These are phyloP conservation scores for Echinops telfairi DNA, from an alignment of 2,113 vertebrate genomes.

Conservation along the genomic window DNA sequence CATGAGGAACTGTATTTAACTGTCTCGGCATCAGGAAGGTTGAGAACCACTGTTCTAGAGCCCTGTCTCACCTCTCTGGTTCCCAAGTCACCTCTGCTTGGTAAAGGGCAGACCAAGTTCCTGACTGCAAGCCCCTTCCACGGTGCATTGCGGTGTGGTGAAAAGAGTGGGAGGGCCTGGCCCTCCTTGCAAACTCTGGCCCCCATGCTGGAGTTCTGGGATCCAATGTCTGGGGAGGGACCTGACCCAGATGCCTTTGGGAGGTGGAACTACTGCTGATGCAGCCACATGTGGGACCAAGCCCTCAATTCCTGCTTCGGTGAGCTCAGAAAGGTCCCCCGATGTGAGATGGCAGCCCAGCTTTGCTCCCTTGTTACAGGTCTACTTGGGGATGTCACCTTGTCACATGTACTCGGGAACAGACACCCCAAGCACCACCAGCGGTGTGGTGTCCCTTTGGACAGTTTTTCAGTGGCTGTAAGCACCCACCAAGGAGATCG, in stretches of 20 bases:
- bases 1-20: too few relatives aligned
- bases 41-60: background rate
- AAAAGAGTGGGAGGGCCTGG: background rate
- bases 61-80: background rate
- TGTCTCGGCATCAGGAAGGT: too few relatives aligned
- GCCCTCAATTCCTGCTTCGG: too few relatives aligned
- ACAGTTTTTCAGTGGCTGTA: background rate
- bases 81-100: background rate
- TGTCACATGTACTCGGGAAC: background rate
- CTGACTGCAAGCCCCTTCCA: background rate
- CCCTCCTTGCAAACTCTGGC: too few relatives aligned
- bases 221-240: background rate
- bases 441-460: background rate
- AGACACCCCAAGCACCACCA: background rate
- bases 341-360: rapidly evolving
- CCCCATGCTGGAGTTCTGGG: background rate
- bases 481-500: background rate
- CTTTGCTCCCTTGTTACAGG: background rate
- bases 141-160: rapidly evolving
- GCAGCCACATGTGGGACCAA: background rate
- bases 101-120: rapidly evolving
- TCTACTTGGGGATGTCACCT: background rate
- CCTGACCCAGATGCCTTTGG: too few relatives aligned
- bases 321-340: rapidly evolving
- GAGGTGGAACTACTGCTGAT: too few relatives aligned